A percentile compares a stretch with the other conserved stretches of the same genome.
These are phyloP conservation scores for Chaetodon trifascialis DNA, from an alignment of 2,113 vertebrate species.

Conservation along the genomic window DNA sequence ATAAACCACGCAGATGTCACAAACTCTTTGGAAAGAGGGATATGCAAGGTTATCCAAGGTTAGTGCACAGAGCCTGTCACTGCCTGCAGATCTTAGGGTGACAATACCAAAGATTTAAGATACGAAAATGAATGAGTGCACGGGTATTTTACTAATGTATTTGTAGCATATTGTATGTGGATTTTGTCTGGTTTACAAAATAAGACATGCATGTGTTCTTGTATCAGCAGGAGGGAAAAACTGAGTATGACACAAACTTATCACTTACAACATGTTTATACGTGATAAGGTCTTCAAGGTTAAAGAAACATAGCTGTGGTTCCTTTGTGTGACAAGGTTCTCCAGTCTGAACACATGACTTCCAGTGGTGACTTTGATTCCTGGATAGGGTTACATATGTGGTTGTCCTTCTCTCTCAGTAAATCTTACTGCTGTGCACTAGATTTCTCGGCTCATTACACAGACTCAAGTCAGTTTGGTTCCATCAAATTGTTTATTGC, in stretches of 20 bases:
- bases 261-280: conserved; percentile 39
- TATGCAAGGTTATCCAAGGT: background rate
- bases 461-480: background rate
- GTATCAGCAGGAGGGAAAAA: background rate
- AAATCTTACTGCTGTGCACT: background rate
- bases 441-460: background rate
- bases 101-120: background rate
- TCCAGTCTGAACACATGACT: background rate
- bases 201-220: background rate
- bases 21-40: conserved; percentile 6
- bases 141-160: background rate
- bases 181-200: background rate
- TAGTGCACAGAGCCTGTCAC: background rate
- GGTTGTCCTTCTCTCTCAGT: conserved; percentile 2
- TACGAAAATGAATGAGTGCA: background rate
- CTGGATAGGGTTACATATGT: background rate
- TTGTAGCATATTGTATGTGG: background rate
- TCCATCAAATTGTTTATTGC: background rate
- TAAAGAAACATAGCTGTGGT: conserved; percentile 23
- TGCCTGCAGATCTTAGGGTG: background rate
- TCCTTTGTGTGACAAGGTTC: conserved; percentile 52
- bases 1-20: conserved; percentile 25
- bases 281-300: conserved; percentile 52
- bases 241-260: background rate
- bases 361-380: conserved; percentile 5